Conservation (phyloP, 2,888 invertebrate genomes). For the Spodoptera littoralis region DNA sequence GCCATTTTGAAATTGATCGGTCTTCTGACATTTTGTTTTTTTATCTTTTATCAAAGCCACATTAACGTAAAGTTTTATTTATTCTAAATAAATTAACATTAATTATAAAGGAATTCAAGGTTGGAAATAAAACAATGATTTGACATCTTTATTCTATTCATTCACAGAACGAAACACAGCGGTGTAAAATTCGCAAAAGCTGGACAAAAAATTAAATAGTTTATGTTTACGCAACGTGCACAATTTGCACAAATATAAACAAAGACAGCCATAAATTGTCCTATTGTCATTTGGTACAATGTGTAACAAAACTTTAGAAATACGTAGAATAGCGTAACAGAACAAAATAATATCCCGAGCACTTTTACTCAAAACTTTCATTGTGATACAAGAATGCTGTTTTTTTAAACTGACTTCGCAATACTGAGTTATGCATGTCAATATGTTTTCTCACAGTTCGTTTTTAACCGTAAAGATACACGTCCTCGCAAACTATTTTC, state of each 20-base stretch:
- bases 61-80: conserved; percentile 32
- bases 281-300: conserved; percentile 52
- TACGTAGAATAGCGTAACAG: conserved; percentile 49
- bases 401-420: conserved; percentile 33
- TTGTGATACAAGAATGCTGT: conserved; percentile 35
- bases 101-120: conserved; percentile 15
- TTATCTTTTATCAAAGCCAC: conserved; percentile 39
- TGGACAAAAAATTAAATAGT: conserved; percentile 51
- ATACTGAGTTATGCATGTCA: conserved; percentile 1
- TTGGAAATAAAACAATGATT: conserved; percentile 14
- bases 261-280: conserved; percentile 55
- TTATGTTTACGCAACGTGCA: conserved; percentile 54
- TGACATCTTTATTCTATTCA: conserved; percentile 28
- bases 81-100: conserved; percentile 20
- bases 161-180: conserved; percentile 36
- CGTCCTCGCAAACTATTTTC: background rate
- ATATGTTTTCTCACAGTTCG: conserved; percentile 15
- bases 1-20: conserved; percentile 52
- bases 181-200: conserved; percentile 50
- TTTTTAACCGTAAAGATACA: conserved; percentile 1
- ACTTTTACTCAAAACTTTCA: conserved; percentile 49
- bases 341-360: conserved; percentile 37
- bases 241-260: conserved; percentile 66
- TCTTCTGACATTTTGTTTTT: conserved; percentile 34
- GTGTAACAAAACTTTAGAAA: conserved; percentile 46